These are phyloP conservation scores for Horisme vitalbata DNA, from an alignment of 2,888 invertebrate genomes.

Conservation along the genomic window DNA sequence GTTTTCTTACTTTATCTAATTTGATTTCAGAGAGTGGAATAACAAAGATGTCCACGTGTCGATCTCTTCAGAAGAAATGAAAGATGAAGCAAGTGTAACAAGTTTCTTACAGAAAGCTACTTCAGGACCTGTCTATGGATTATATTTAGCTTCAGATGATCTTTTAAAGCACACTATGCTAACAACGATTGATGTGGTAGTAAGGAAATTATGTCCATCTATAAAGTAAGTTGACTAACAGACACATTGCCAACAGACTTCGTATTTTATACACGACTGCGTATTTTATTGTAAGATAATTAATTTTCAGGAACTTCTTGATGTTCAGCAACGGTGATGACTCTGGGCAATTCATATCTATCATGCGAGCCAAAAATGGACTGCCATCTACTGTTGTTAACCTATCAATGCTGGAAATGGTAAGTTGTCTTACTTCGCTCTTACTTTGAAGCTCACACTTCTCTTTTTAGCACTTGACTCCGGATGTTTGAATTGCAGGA, in stretches of 20 bases:
- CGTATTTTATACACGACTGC: no score
- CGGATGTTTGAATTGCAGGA: background rate
- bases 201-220: slow-evolving; percentile 15
- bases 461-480: background rate
- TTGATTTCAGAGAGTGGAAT: slow-evolving; percentile 34
- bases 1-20: background rate
- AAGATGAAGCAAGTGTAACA: slow-evolving; percentile 3
- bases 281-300: no score
- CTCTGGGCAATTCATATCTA: slow-evolving; percentile 5
- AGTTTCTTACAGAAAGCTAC: slow-evolving; percentile 12
- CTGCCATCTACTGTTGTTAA: slow-evolving; percentile 19
- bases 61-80: slow-evolving; percentile 21
- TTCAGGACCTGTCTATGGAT: slow-evolving; percentile 15
- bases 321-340: slow-evolving; percentile 15
- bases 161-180: background rate
- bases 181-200: slow-evolving; percentile 4
- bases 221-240: slow-evolving; percentile 18
- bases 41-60: slow-evolving; percentile 27
- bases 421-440: background rate
- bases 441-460: no score
- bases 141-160: slow-evolving; percentile 18
- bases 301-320: slow-evolving; percentile 13
- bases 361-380: slow-evolving; percentile 12
- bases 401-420: slow-evolving; percentile 15
- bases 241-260: no score